Percentiles rank a stretch among this genome's conserved stretches.
phyloP scores from a whole-genome alignment of 2,113 vertebrate genomes.

The Trinectes maculatus region DNA sequence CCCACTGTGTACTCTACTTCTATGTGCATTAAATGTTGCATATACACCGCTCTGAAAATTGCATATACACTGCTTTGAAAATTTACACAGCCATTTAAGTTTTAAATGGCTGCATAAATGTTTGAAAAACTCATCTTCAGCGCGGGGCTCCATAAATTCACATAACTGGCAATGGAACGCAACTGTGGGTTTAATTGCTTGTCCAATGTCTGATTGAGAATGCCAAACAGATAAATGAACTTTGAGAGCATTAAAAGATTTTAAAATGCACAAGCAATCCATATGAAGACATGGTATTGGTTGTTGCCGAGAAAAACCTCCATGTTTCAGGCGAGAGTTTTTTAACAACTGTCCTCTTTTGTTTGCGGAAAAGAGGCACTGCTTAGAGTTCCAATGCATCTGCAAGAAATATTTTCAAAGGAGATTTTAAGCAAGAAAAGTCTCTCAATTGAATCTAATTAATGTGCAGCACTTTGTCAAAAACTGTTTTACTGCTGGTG shows the following conservation, averaged over 20 bases:
- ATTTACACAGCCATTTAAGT: no score
- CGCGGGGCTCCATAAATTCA: not conserved
- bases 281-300: constrained; percentile 1
- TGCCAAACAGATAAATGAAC: constrained; percentile 1
- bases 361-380: not conserved
- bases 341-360: constrained; percentile 14
- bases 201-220: not conserved
- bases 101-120: not conserved
- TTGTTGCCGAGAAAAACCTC: not conserved
- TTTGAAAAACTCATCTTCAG: not conserved
- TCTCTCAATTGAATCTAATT: no score
- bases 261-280: not conserved
- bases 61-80: no score
- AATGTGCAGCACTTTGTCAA: no score
- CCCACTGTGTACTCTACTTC: no score
- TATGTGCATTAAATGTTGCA: no score
- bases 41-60: no score
- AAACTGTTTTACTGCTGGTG: no score
- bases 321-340: not conserved
- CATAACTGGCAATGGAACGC: not conserved
- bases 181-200: not conserved
- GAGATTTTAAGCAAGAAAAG: not conserved
- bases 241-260: not conserved
- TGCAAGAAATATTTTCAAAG: no score
- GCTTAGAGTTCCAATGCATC: not conserved